phyloP scores from a whole-genome alignment of 2,888 invertebrate genomes.

The Cheilosia urbana region DNA sequence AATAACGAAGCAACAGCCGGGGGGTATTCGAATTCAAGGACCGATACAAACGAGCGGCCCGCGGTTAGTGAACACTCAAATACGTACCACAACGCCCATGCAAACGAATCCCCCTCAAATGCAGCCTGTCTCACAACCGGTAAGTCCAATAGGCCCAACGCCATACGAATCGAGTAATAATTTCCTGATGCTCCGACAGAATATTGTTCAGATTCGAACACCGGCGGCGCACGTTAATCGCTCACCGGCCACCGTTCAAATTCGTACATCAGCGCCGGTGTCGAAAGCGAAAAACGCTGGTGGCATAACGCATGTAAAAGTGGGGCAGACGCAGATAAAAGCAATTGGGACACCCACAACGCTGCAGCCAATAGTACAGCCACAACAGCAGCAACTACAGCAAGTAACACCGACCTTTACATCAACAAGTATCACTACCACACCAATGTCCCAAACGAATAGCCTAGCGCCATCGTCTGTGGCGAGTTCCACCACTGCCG shows the following conservation, averaged over 20 bases:
- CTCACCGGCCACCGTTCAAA: constrained; percentile 82
- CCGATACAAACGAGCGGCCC: constrained; percentile 79
- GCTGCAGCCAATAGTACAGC: constrained; percentile 76
- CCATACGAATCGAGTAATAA: constrained; percentile 25
- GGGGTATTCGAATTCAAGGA: constrained; percentile 82
- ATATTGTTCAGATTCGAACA: constrained; percentile 83
- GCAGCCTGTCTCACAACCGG: constrained; percentile 82
- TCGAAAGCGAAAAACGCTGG: constrained; percentile 77
- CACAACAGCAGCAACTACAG: constrained; percentile 76
- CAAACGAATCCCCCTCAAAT: constrained; percentile 80
- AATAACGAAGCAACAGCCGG: constrained; percentile 83
- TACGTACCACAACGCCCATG: constrained; percentile 79
- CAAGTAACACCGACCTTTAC: constrained; percentile 81
- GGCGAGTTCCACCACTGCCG: constrained; percentile 51
- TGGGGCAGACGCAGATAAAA: constrained; percentile 84
- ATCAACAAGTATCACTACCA: constrained; percentile 79
- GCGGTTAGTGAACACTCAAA: constrained; percentile 81
- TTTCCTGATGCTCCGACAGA: constrained; percentile 77
- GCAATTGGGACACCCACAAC: constrained; percentile 78
- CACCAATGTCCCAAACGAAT: constrained; percentile 69
- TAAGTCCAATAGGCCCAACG: constrained; percentile 74
- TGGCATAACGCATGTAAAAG: constrained; percentile 82
- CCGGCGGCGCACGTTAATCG: constrained; percentile 79
- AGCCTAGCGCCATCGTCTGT: constrained; percentile 61
- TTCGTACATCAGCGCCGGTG: constrained; percentile 80